phyloP scores from a whole-genome alignment of 2,113 vertebrate species.

The Cololabis saira region DNA sequence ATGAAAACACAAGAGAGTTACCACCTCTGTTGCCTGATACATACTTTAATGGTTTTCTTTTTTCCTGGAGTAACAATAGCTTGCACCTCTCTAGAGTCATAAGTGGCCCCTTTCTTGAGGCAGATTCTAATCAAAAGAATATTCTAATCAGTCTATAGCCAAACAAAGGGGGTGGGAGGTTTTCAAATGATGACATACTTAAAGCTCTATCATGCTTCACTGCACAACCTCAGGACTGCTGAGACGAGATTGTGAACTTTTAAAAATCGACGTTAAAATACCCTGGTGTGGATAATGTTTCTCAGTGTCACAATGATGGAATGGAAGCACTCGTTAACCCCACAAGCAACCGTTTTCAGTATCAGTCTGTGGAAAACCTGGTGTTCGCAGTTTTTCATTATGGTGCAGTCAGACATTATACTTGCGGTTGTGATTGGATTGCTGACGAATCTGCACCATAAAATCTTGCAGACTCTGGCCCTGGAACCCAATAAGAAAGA shows the following conservation, averaged over 20 bases:
- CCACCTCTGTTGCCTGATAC: no score
- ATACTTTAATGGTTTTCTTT: no score
- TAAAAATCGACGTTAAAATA: constrained; percentile 34
- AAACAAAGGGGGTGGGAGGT: no score
- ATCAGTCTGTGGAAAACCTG: constrained; percentile 31
- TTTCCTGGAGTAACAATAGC: no score
- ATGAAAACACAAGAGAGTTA: no score
- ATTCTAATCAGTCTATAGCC: no score
- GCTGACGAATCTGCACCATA: constrained; percentile 47
- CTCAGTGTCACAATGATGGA: constrained; percentile 52
- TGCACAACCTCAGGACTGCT: neutral
- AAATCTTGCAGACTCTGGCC: constrained; percentile 42
- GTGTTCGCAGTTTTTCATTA: constrained; percentile 55
- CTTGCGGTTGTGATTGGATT: constrained; percentile 50
- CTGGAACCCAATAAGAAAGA: constrained; percentile 27
- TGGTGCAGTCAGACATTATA: constrained; percentile 33
- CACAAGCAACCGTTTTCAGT: constrained; percentile 44
- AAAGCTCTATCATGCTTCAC: no score
- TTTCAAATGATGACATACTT: no score
- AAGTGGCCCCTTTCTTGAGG: no score
- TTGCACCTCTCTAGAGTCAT: no score
- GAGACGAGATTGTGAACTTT: neutral
- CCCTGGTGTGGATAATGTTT: constrained; percentile 41
- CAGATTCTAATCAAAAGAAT: no score
- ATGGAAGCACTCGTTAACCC: constrained; percentile 52